Evolutionary conservation across 2,888 invertebrate genomes (phyloP), one percentile per base, ranked within the genome.

Genomic region (Bellardia bayeri): DNA sequence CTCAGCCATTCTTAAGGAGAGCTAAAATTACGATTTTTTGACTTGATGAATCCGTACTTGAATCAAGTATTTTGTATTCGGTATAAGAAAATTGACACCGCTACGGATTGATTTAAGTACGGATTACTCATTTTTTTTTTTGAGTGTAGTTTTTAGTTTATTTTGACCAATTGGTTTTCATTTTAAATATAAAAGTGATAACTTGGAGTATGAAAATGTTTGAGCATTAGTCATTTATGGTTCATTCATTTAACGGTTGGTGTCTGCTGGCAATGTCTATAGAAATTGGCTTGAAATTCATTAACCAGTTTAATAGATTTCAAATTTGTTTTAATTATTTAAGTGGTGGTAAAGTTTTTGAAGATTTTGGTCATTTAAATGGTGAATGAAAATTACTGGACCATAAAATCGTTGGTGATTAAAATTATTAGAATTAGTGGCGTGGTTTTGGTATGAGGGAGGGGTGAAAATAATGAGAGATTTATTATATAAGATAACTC

Each of bases 101-200:
- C n/a, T n/a, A n/a, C n/a, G n/a, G n/a, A n/a, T n/a, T n/a, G n/a
- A n/a, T n/a, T n/a, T n/a, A n/a, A n/a, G n/a, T n/a, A n/a, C n/a
- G n/a, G n/a, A n/a, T n/a, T n/a, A n/a, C n/a, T n/a, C n/a, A n/a
- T n/a, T n/a, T n/a, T n/a, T n/a, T n/a, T n/a, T n/a, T n/a, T n/a
- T n/a, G n/a, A n/a, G n/a, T n/a, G n/a, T n/a, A 30, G 0, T 63
- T 71, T 33, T 45, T 8, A 61, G 14, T 58, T 80, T 8, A 63
- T 54, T 63, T 71, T 54, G 16, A 42, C 30, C 40, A 81, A 81
- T 42, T 72, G 40, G n/a, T 72, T 68, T 40, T 51, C n/a, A 68
- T 56, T 23, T 42, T 72, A 23, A 2, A 23, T 13, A 13, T 71
- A 40, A 37, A 51, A n/a, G 3, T 51, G 45, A 11, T 51, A 51